Percentiles rank a stretch among this genome's conserved stretches.
phyloP scores from a whole-genome alignment of 2,888 invertebrate species.

The Cryptus viduatorius region DNA sequence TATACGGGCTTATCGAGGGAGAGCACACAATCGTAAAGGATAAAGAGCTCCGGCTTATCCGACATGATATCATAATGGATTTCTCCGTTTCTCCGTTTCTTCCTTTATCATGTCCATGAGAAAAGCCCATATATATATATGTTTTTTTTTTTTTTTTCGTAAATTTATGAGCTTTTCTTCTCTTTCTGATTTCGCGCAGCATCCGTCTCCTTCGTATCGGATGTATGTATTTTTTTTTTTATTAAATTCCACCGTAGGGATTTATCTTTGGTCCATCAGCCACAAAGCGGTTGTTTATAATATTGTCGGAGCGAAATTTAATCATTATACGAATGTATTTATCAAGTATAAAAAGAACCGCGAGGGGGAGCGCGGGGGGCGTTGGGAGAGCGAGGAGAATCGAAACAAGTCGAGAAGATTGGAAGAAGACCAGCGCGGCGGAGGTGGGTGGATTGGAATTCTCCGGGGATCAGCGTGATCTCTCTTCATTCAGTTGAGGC shows the following conservation, averaged over 20 bases:
- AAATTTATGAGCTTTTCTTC: conserved; percentile 30
- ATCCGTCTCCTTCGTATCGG: not conserved
- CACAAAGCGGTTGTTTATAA: not conserved
- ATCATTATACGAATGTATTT: conserved; percentile 9
- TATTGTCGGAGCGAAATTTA: not conserved
- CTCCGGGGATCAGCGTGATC: conserved; percentile 27
- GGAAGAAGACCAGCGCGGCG: not conserved
- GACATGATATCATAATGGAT: conserved; percentile 65
- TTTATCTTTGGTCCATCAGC: not conserved
- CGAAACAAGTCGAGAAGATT: not conserved
- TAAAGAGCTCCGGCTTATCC: conserved; percentile 65
- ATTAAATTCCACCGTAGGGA: not conserved
- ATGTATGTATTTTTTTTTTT: not conserved
- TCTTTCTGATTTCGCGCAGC: conserved; percentile 11
- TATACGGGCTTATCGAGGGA: conserved; percentile 44
- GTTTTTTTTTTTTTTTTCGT: conserved; percentile 25
- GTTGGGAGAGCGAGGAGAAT: not conserved
- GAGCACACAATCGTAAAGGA: conserved; percentile 65
- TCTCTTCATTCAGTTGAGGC: conserved; percentile 30
- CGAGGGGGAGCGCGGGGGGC: too few species aligned
- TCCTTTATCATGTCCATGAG: conserved; percentile 36
- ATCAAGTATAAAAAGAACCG: not conserved
- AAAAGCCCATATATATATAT: conserved; percentile 14
- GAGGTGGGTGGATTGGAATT: conserved; percentile 18
- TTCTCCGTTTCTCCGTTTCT: conserved; percentile 30